Evolutionary conservation across 2,113 vertebrate species (phyloP).

Genomic region (Oxygymnocypris stewartii): DNA sequence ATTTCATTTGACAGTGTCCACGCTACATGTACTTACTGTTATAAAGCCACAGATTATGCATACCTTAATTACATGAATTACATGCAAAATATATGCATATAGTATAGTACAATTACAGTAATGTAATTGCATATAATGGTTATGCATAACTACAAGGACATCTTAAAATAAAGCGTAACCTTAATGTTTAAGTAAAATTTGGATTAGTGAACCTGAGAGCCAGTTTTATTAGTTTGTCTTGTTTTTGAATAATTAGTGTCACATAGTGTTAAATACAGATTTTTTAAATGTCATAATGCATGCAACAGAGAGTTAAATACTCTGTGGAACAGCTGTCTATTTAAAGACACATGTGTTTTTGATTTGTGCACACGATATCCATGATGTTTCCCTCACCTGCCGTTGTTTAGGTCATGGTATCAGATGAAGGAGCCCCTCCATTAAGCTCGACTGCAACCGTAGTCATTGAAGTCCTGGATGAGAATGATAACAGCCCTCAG

Average conservation of each 20-base stretch:
- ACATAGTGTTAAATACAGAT: too few relatives aligned
- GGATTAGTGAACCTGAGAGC: neutral
- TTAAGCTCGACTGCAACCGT: conserved; percentile 88
- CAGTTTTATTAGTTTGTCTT: neutral
- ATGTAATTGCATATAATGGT: too few relatives aligned
- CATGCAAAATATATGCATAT: too few relatives aligned
- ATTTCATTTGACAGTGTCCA: too few relatives aligned
- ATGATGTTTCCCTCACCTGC: neutral
- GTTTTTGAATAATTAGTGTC: neutral
- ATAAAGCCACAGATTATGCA: too few relatives aligned
- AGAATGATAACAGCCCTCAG: conserved; percentile 86
- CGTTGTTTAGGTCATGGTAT: conserved; percentile 82
- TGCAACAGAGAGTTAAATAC: neutral
- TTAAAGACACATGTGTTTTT: neutral
- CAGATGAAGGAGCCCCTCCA: conserved; percentile 83
- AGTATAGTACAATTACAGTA: too few relatives aligned
- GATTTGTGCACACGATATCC: neutral
- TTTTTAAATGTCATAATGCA: neutral
- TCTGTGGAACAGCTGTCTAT: neutral
- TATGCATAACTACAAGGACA: too few relatives aligned
- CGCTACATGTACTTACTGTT: too few relatives aligned
- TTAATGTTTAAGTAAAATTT: neutral
- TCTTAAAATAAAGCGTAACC: too few relatives aligned
- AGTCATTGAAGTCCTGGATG: conserved; percentile 83
- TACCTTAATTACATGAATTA: too few relatives aligned